These are phyloP conservation scores for Galleria mellonella DNA, from an alignment of 1,140 invertebrate genomes.

Conservation along the genomic window DNA sequence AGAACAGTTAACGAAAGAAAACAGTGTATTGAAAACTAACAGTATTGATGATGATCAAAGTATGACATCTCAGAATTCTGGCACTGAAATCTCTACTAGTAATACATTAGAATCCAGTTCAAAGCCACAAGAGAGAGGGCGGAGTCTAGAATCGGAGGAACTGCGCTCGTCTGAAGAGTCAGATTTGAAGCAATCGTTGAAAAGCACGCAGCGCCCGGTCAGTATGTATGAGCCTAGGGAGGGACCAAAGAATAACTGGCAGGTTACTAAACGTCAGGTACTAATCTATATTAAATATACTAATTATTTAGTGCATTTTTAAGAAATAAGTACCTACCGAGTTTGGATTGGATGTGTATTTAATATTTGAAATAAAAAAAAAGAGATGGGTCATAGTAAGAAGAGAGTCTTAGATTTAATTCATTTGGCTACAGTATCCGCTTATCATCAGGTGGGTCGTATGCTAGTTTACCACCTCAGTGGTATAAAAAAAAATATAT, in stretches of 20 bases:
- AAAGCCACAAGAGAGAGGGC: slow-evolving; percentile 38
- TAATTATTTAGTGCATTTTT: slow-evolving; percentile 23
- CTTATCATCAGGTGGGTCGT: too few species aligned
- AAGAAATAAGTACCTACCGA: neutral
- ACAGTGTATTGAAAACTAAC: slow-evolving; percentile 77
- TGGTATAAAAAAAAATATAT: too few species aligned
- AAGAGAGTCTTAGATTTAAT: too few species aligned
- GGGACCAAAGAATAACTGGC: slow-evolving; percentile 80
- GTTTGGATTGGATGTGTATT: too few species aligned
- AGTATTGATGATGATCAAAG: slow-evolving; percentile 55
- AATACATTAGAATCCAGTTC: slow-evolving; percentile 34
- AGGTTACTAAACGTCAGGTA: slow-evolving; percentile 80
- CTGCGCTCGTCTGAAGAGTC: slow-evolving; percentile 24
- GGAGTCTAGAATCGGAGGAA: slow-evolving; percentile 54
- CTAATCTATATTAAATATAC: slow-evolving; percentile 60
- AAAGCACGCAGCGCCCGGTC: slow-evolving; percentile 80
- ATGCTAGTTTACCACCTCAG: too few species aligned
- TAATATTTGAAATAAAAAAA: too few species aligned
- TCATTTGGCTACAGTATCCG: too few species aligned
- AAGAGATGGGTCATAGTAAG: too few species aligned
- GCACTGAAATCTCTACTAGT: slow-evolving; percentile 40
- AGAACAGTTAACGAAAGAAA: slow-evolving; percentile 81
- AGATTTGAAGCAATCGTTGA: slow-evolving; percentile 29
- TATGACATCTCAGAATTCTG: slow-evolving; percentile 42
- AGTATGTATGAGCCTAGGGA: slow-evolving; percentile 91